Evolutionary conservation across 1,140 invertebrate species (phyloP).

Genomic region (Sminthurinus signatus): DNA sequence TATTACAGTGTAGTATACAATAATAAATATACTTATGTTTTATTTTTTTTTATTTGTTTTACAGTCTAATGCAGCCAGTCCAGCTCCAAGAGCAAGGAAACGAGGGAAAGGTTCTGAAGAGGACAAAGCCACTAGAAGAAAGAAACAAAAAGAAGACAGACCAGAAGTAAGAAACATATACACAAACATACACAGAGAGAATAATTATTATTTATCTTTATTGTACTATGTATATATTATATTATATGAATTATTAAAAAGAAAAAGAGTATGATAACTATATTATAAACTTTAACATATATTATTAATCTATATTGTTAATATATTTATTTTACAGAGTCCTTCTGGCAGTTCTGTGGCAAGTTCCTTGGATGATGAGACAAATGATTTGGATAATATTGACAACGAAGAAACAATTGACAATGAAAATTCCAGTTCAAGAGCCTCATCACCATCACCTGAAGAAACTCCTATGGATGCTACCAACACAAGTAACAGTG

Average conservation of each 20-base stretch:
- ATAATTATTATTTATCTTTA: not conserved
- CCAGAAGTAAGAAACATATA: conserved; percentile 51
- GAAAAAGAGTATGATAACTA: too few species aligned
- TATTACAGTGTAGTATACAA: not conserved
- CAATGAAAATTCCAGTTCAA: conserved; percentile 37
- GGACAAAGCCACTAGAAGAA: conserved; percentile 49
- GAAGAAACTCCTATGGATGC: conserved; percentile 47
- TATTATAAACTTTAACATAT: too few species aligned
- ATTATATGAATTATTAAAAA: too few species aligned
- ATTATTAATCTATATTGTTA: too few species aligned
- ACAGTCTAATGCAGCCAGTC: conserved; percentile 53
- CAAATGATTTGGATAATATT: conserved; percentile 46
- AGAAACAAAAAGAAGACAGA: conserved; percentile 62
- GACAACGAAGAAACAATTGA: conserved; percentile 37
- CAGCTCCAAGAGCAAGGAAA: conserved; percentile 57
- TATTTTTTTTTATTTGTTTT: conserved; percentile 15
- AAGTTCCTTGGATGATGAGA: conserved; percentile 47
- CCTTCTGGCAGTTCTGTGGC: conserved; percentile 67
- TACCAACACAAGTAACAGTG: conserved; percentile 42
- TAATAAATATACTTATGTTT: not conserved
- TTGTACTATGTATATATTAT: too few species aligned
- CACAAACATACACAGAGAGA: conserved; percentile 9
- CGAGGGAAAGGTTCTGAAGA: conserved; percentile 57
- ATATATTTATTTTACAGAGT: conserved; percentile 54
- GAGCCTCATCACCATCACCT: conserved; percentile 35